A percentile compares a stretch with the other conserved stretches of the same genome.
Evolutionary conservation across 2,797 vertebrate species (phyloP).

Genomic region (Iguana delicatissima): DNA sequence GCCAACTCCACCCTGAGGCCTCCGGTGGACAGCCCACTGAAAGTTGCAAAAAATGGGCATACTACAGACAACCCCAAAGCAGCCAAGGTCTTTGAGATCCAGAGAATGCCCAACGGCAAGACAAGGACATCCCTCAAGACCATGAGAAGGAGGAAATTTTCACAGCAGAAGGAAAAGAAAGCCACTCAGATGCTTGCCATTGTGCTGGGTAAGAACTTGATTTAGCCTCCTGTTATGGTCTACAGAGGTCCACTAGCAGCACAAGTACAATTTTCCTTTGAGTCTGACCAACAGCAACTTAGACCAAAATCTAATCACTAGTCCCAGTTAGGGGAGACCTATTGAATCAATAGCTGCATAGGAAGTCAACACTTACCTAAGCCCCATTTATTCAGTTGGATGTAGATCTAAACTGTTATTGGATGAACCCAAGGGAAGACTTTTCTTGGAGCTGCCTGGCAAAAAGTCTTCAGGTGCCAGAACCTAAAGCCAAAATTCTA

Average conservation of each 20-base stretch:
- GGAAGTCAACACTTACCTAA: no score
- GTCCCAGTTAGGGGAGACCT: no score
- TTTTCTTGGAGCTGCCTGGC: no score
- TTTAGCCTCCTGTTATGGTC: no score
- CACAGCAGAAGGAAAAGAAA: conserved; percentile 99
- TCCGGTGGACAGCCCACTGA: conserved; percentile 77
- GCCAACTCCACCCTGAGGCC: conserved; percentile 80
- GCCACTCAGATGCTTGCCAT: conserved; percentile 99
- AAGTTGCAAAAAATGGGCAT: conserved; percentile 89
- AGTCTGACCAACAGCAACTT: background rate
- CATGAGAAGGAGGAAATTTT: conserved; percentile 94
- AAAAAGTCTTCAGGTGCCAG: background rate
- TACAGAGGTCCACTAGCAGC: background rate
- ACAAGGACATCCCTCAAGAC: conserved; percentile 92
- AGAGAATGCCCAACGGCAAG: conserved; percentile 94
- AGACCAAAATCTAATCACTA: background rate
- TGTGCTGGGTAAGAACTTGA: conserved; percentile 89
- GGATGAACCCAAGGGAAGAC: no score
- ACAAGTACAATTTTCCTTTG: background rate
- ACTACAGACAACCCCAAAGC: conserved; percentile 83
- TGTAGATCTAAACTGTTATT: no score
- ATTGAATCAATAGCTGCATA: no score
- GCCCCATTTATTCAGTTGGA: no score
- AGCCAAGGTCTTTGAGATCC: conserved; percentile 91
- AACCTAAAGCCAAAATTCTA: background rate